Percentiles rank a stretch among this genome's conserved stretches.
Evolutionary conservation across 2,797 vertebrate species (phyloP).

Genomic region (Cossypha dichroa): DNA sequence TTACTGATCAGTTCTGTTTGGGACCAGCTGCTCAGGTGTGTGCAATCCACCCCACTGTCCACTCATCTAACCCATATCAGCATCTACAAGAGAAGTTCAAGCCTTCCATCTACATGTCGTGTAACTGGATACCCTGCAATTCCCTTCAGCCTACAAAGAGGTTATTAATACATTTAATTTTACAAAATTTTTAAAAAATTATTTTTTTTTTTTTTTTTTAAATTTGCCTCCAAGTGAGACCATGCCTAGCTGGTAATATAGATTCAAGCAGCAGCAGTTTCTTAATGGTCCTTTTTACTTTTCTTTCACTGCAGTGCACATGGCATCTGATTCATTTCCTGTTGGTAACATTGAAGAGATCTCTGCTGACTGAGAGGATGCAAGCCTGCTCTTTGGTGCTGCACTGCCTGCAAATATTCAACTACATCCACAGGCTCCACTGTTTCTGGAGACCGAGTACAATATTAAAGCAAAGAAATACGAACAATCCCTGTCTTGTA

Average conservation of each 20-base stretch:
- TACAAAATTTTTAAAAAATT: neutral
- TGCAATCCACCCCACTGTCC: neutral
- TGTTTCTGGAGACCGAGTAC: neutral
- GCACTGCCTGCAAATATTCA: neutral
- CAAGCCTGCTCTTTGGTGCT: neutral
- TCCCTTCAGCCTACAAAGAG: neutral
- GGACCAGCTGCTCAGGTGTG: fast-evolving
- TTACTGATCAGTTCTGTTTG: neutral
- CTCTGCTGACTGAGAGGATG: neutral
- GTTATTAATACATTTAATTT: neutral
- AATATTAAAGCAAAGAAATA: neutral
- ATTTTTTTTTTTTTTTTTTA: neutral
- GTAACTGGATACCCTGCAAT: neutral
- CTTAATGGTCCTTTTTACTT: neutral
- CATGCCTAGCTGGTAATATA: neutral
- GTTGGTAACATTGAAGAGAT: neutral
- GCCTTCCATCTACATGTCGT: neutral
- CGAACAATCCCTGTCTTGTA: neutral
- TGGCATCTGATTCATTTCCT: neutral
- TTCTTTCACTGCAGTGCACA: neutral
- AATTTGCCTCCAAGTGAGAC: too few relatives aligned
- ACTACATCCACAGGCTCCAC: fast-evolving
- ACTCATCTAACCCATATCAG: neutral
- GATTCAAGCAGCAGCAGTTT: neutral
- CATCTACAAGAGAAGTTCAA: neutral